Conservation (phyloP, 2,888 invertebrate genomes). For the Aphidius colemani region DNA sequence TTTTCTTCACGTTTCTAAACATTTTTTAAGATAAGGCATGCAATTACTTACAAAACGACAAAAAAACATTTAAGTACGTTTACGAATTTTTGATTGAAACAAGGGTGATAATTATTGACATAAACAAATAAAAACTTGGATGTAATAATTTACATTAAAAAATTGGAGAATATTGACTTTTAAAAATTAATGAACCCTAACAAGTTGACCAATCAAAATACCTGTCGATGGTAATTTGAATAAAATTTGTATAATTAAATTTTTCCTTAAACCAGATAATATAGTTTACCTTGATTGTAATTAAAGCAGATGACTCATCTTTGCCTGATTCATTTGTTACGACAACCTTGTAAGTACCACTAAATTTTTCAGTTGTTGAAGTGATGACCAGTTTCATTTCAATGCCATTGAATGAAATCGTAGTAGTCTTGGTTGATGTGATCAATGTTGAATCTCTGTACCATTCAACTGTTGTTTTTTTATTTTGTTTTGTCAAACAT, state of each 20-base stretch:
- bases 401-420: conserved; percentile 82
- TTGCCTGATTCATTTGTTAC: conserved; percentile 91
- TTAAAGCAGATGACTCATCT: conserved; percentile 83
- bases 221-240: neutral
- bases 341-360: conserved; percentile 82
- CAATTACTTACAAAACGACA: conserved; percentile 28
- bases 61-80: neutral
- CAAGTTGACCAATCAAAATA: conserved; percentile 14
- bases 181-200: neutral
- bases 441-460: conserved; percentile 72
- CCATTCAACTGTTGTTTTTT: conserved; percentile 83
- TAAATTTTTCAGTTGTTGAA: conserved; percentile 73
- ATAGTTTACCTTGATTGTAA: conserved; percentile 69
- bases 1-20: conserved; percentile 58
- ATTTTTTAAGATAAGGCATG: conserved; percentile 41
- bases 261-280: neutral
- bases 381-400: conserved; percentile 79
- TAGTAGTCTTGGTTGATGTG: conserved; percentile 76
- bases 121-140: no score
- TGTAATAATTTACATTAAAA: neutral
- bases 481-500: conserved; percentile 75
- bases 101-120: no score
- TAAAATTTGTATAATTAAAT: neutral
- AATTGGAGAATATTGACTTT: neutral
- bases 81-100: no score